Conservation (phyloP, 2,113 vertebrate genomes). For the Maccullochella peelii region DNA sequence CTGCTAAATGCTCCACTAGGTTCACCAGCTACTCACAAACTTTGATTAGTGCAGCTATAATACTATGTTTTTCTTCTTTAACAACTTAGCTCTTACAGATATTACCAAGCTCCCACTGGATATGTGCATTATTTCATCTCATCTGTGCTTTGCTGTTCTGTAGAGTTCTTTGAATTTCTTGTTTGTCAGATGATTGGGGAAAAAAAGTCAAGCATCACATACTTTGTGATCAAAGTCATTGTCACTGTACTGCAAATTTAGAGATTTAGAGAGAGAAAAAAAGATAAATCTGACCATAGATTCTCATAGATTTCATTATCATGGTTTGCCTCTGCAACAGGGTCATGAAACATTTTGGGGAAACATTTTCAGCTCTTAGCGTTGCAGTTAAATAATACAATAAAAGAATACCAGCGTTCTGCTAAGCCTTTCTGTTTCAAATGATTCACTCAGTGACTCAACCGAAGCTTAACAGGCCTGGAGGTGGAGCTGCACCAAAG, state of each 20-base stretch:
- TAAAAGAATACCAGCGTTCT: slow-evolving; percentile 2
- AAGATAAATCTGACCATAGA: too few species aligned
- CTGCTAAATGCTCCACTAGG: neutral
- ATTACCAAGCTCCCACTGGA: neutral
- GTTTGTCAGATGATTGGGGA: neutral
- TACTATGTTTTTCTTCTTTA: neutral
- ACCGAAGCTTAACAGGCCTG: slow-evolving; percentile 29
- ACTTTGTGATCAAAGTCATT: too few species aligned
- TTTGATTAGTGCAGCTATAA: neutral
- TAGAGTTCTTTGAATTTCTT: neutral
- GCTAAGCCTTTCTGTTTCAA: slow-evolving; percentile 36
- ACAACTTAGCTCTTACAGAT: neutral
- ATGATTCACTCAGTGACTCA: slow-evolving; percentile 54
- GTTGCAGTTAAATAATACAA: too few species aligned
- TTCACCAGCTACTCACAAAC: neutral
- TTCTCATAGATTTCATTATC: too few species aligned
- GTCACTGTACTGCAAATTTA: neutral
- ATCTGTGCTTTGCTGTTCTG: neutral
- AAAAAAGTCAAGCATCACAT: neutral
- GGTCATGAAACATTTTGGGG: slow-evolving; percentile 21
- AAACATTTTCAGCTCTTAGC: slow-evolving; percentile 33
- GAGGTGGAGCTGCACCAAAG: slow-evolving; percentile 51
- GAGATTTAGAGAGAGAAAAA: neutral
- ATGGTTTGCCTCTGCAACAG: neutral
- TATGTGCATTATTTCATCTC: neutral